Conservation (phyloP, 1,140 invertebrate species). For the Drosophila pallidifrons region DNA sequence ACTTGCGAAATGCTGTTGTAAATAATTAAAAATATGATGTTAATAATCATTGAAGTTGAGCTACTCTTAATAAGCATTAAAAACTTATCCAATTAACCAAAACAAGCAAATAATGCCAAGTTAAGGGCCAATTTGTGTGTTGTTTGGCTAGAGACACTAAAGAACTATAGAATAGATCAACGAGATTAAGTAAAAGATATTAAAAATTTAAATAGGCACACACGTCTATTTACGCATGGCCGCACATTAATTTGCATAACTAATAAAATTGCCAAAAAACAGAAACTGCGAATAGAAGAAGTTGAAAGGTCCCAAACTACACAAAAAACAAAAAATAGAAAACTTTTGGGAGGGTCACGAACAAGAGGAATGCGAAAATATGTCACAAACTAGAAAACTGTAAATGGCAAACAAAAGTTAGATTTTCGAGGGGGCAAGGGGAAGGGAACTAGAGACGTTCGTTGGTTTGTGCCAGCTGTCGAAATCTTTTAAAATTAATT, state of each 20-base stretch:
- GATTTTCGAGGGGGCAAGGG: constrained; percentile 1
- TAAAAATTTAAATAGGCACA: constrained; percentile 69
- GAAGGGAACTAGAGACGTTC: no score
- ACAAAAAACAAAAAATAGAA: background rate
- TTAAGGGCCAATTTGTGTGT: background rate
- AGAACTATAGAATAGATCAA: background rate
- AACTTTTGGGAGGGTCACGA: constrained; percentile 44
- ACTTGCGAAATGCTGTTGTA: background rate
- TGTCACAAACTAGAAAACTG: constrained; percentile 74
- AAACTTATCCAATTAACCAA: constrained; percentile 49
- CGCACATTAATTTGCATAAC: constrained; percentile 81
- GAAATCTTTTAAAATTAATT: constrained; percentile 79
- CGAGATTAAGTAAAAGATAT: constrained; percentile 24
- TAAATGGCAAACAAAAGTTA: constrained; percentile 64
- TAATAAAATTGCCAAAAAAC: constrained; percentile 60
- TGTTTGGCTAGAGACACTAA: background rate
- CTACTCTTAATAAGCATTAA: constrained; percentile 14
- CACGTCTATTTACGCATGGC: constrained; percentile 68
- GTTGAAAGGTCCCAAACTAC: background rate
- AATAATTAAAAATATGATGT: constrained; percentile 9
- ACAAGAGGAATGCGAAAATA: constrained; percentile 55
- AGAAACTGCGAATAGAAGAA: background rate
- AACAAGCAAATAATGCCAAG: constrained; percentile 2
- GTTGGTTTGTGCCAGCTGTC: constrained; percentile 56
- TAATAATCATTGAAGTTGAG: background rate